Evolutionary conservation across 2,113 vertebrate species (phyloP).

Genomic region (Ptilonorhynchus violaceus): DNA sequence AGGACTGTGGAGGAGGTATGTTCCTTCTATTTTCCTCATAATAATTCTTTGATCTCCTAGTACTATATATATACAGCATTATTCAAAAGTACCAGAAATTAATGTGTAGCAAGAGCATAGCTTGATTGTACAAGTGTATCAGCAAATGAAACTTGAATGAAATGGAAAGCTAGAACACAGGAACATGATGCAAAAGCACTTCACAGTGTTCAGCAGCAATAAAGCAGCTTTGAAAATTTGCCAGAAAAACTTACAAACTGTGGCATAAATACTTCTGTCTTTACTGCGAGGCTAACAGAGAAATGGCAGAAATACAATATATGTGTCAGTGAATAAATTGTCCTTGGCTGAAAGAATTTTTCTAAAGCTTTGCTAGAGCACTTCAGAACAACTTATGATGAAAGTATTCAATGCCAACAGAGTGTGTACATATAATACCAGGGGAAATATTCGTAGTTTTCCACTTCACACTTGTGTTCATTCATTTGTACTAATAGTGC

Average conservation of each 20-base stretch:
- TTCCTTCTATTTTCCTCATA: background rate
- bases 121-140: background rate
- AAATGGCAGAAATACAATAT: background rate
- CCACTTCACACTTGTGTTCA: background rate
- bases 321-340: background rate
- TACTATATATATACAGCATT: background rate
- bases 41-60: background rate
- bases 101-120: background rate
- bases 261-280: background rate
- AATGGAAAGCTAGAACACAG: background rate
- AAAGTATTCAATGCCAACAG: background rate
- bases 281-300: background rate
- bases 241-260: background rate
- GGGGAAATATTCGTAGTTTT: background rate
- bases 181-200: background rate
- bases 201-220: background rate
- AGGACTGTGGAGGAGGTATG: background rate
- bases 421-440: background rate
- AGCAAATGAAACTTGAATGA: background rate
- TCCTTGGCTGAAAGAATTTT: background rate
- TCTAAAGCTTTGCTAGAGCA: background rate
- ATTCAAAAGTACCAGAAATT: background rate
- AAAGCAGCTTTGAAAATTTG: background rate
- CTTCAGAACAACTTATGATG: background rate
- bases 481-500: background rate